Conservation (phyloP, 2,113 vertebrate genomes). For the Haliaeetus leucogaster region DNA sequence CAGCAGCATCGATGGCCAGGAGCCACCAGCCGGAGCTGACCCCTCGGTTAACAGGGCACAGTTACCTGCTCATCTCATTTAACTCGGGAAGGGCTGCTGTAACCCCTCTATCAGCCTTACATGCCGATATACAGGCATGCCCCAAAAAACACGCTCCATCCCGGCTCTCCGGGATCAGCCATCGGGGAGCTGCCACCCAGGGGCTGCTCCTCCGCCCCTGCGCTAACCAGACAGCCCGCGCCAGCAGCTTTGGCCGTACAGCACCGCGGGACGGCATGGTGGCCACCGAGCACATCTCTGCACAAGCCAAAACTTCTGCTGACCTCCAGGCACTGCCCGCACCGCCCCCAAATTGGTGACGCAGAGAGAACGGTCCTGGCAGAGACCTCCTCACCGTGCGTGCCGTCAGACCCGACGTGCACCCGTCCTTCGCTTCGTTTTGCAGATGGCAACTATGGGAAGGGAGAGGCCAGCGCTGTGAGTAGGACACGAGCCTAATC, state of each 20-base stretch:
- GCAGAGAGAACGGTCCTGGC: background rate
- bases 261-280: background rate
- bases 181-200: fast-evolving
- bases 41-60: background rate
- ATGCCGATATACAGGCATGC: background rate
- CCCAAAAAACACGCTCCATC: no score
- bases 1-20: background rate
- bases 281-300: background rate
- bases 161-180: background rate
- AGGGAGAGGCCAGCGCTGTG: background rate
- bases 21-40: background rate
- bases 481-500: background rate
- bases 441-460: background rate
- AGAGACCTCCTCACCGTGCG: background rate
- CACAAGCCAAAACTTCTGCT: background rate
- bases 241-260: background rate
- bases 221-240: background rate
- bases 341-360: background rate
- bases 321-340: no score
- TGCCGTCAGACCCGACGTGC: fast-evolving
- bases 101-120: no score
- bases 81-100: background rate
- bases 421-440: background rate
- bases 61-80: background rate
- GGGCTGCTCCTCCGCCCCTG: background rate